Percentiles rank a stretch among this genome's conserved stretches.
These are phyloP conservation scores for Eupeodes luniger DNA, from an alignment of 2,888 invertebrate genomes.

Conservation along the genomic window DNA sequence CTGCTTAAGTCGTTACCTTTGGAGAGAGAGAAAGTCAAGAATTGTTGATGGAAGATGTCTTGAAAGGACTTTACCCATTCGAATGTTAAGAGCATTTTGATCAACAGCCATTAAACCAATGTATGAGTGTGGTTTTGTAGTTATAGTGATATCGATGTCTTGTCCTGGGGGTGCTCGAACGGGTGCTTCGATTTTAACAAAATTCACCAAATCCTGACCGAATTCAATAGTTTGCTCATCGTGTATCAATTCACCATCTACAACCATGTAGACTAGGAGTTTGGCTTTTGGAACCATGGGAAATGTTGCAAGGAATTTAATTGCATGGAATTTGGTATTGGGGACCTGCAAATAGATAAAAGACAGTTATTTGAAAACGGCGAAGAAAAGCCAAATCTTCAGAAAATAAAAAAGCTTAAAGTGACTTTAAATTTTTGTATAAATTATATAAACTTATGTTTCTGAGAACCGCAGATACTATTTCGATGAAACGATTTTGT, in stretches of 20 bases:
- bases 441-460: too few species aligned
- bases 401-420: too few species aligned
- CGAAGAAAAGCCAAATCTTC: neutral
- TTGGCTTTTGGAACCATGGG: slow-evolving; percentile 94
- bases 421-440: too few species aligned
- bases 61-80: slow-evolving; percentile 85
- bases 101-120: slow-evolving; percentile 96
- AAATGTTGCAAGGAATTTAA: slow-evolving; percentile 88
- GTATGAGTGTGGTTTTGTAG: slow-evolving; percentile 93
- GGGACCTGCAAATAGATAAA: slow-evolving; percentile 78
- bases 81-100: slow-evolving; percentile 90
- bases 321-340: slow-evolving; percentile 80
- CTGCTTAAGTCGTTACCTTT: slow-evolving; percentile 82
- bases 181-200: slow-evolving; percentile 89
- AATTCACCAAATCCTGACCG: slow-evolving; percentile 91
- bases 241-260: slow-evolving; percentile 91
- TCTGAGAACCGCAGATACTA: too few species aligned
- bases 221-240: slow-evolving; percentile 94
- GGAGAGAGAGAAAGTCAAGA: neutral
- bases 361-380: neutral
- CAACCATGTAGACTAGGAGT: slow-evolving; percentile 91
- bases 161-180: slow-evolving; percentile 90
- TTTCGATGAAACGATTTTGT: too few species aligned
- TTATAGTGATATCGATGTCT: slow-evolving; percentile 91
- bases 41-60: neutral